A percentile compares a stretch with the other conserved stretches of the same genome.
phyloP scores from a whole-genome alignment of 2,113 vertebrate genomes.

The Motacilla tschutschensis region DNA sequence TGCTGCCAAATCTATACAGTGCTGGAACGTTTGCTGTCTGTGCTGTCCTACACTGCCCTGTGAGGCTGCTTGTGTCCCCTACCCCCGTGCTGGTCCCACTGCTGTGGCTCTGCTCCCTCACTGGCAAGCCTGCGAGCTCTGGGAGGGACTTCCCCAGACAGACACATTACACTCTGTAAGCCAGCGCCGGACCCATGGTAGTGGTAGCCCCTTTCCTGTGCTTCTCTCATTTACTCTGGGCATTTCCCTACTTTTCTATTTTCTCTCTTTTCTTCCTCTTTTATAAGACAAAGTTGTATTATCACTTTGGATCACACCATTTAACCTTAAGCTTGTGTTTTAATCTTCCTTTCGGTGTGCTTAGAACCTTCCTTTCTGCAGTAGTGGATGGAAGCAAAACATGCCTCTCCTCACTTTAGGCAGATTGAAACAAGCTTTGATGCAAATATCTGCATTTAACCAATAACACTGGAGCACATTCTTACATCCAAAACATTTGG shows the following conservation, averaged over 20 bases:
- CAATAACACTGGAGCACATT: not conserved
- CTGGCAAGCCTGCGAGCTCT: too few species aligned
- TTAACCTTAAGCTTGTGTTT: not conserved
- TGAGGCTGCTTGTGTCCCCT: not conserved
- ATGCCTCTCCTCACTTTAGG: not conserved
- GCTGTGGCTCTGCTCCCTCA: not conserved
- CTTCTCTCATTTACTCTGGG: not conserved
- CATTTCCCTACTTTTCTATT: not conserved
- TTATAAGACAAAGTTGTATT: not conserved
- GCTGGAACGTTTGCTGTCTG: not conserved
- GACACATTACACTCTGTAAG: accelerated
- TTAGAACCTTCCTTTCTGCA: not conserved
- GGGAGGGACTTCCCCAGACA: not conserved
- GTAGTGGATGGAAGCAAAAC: not conserved
- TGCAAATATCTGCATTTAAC: not conserved
- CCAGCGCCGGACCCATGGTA: accelerated
- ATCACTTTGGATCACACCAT: accelerated
- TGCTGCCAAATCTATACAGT: not conserved
- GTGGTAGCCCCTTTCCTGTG: not conserved
- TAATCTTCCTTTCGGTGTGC: accelerated
- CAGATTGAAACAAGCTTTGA: not conserved
- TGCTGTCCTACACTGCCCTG: not conserved
- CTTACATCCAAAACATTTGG: not conserved
- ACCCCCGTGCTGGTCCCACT: accelerated
- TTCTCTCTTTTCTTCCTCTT: not conserved